phyloP scores from a whole-genome alignment of 1,140 invertebrate genomes.

The Rhysida immarginata region DNA sequence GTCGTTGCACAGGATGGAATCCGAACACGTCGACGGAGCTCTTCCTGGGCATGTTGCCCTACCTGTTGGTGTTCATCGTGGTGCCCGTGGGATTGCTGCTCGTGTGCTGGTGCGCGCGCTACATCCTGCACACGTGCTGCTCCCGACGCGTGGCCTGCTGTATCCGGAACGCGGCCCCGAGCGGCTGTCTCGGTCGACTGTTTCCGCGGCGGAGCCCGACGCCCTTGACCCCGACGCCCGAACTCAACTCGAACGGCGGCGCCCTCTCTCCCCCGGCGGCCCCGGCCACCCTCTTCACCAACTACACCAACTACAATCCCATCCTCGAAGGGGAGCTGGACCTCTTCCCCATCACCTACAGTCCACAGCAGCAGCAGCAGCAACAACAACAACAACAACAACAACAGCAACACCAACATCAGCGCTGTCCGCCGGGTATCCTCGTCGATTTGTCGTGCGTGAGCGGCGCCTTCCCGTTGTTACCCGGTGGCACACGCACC shows the following conservation, averaged over 20 bases:
- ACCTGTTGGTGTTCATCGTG: background rate
- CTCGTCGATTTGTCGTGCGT: background rate
- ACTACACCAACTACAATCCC: conserved; percentile 5
- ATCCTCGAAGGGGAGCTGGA: background rate
- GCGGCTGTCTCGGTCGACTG: background rate
- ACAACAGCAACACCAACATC: no score
- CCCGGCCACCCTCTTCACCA: background rate
- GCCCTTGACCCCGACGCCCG: background rate
- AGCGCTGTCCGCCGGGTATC: background rate
- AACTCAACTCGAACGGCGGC: background rate
- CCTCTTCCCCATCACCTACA: background rate
- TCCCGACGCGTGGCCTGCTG: no score
- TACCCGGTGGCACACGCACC: background rate
- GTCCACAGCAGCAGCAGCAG: background rate
- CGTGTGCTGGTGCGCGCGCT: background rate
- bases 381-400: no score
- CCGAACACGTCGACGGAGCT: background rate
- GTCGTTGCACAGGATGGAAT: background rate
- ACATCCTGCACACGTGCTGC: background rate
- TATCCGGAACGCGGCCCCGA: background rate
- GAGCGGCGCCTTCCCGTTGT: background rate
- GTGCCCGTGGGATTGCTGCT: background rate
- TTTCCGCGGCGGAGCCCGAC: background rate
- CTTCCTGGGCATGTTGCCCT: background rate
- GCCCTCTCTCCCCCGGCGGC: background rate